phyloP scores from a whole-genome alignment of 2,113 vertebrate genomes.

The Scomber japonicus region DNA sequence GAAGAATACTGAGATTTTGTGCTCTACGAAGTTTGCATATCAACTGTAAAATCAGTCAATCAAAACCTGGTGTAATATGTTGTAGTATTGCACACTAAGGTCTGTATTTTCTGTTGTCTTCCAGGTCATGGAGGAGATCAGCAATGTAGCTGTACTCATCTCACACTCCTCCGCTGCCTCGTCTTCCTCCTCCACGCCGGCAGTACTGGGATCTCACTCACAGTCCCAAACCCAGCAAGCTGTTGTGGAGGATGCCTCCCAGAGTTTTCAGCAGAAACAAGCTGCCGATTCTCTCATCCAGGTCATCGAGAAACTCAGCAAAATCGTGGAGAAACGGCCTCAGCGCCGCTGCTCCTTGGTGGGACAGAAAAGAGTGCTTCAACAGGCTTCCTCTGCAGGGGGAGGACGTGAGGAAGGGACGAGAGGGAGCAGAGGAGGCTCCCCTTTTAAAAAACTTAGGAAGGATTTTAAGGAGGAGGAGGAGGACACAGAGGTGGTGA shows the following conservation, averaged over 20 bases:
- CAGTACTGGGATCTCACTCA: slow-evolving; percentile 51
- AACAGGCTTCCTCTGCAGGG: slow-evolving; percentile 48
- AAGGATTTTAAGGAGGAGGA: slow-evolving; percentile 67
- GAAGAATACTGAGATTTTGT: too few relatives aligned
- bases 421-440: slow-evolving; percentile 72
- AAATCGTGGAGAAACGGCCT: slow-evolving; percentile 94
- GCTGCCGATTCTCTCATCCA: slow-evolving; percentile 92
- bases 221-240: slow-evolving; percentile 25
- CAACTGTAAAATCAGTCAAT: neutral
- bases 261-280: slow-evolving; percentile 75
- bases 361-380: slow-evolving; percentile 88
- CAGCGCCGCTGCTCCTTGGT: slow-evolving; percentile 87
- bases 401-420: slow-evolving; percentile 55
- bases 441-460: slow-evolving; percentile 82
- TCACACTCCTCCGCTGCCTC: slow-evolving; percentile 84
- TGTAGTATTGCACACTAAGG: neutral
- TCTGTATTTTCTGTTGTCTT: slow-evolving; percentile 27
- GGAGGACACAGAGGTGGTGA: slow-evolving; percentile 50
- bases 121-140: slow-evolving; percentile 93
- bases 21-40: too few relatives aligned
- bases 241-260: slow-evolving; percentile 69
- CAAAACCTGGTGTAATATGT: neutral
- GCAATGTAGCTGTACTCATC: slow-evolving; percentile 86
- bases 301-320: slow-evolving; percentile 97
- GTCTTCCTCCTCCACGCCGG: slow-evolving; percentile 82